A percentile compares a stretch with the other conserved stretches of the same genome.
These are phyloP conservation scores for Hippocampus comes DNA, from an alignment of 2,113 vertebrate genomes.

Conservation along the genomic window DNA sequence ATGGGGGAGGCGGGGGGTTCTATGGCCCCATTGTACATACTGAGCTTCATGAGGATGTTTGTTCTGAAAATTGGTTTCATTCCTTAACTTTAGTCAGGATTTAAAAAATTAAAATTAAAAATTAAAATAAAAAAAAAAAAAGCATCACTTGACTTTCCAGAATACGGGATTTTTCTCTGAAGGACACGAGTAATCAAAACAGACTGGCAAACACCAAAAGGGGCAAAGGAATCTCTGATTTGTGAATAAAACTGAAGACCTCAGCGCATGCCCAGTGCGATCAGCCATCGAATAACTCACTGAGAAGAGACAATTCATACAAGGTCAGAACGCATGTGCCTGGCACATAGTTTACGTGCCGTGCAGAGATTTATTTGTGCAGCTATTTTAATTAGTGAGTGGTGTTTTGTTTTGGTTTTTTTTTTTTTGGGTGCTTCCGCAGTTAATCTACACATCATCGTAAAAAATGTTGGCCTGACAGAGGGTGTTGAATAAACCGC, in stretches of 20 bases:
- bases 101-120: no score
- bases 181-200: conserved; percentile 17
- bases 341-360: conserved; percentile 49
- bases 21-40: neutral
- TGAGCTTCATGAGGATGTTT: neutral
- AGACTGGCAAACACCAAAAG: neutral
- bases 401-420: conserved; percentile 39
- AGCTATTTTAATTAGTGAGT: conserved; percentile 51
- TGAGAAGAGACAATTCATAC: conserved; percentile 36
- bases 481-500: conserved; percentile 11
- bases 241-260: conserved; percentile 8
- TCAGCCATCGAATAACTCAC: conserved; percentile 15
- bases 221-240: neutral
- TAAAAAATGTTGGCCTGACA: conserved; percentile 28
- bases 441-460: conserved; percentile 41
- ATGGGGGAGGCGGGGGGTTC: no score
- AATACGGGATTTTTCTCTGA: neutral
- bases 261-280: conserved; percentile 28
- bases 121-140: neutral
- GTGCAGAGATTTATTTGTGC: conserved; percentile 35
- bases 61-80: neutral
- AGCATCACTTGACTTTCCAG: neutral
- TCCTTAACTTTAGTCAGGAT: neutral
- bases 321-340: conserved; percentile 44
- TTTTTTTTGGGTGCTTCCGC: conserved; percentile 24